Base-by-base conservation (phyloP, 2,888 invertebrate species). In the Eulithis testata region DNA sequence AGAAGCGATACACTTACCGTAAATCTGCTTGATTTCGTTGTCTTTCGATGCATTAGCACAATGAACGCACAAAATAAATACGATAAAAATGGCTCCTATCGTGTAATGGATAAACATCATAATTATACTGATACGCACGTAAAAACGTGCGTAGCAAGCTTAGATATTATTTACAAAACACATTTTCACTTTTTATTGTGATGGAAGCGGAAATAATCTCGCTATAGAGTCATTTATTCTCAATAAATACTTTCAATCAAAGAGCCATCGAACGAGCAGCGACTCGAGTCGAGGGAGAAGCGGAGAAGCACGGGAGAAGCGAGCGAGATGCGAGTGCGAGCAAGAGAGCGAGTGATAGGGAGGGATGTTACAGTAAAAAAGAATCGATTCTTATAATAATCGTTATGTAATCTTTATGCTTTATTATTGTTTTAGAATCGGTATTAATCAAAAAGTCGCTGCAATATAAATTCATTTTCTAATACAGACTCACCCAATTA, bases 31-130 rank as follows among this genome's bases (percentile, higher is more conserved):
- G 80, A 85, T 86, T 91, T 92, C 92, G 90, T 91, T 92, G 91
- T 91, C 89, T 84, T 85, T 89, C 79, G 80, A 88, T 82, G 85
- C 87, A 90, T 86, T 91, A 89, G 91, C 92, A 91, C 93, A 92
- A 90, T 92, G 89, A 90, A 91, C 92, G 86, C 91, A 90, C 88
- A 92, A 92, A 90, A 93, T 92, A 91, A 91, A 93, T 89, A 91
- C 86, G 89, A 90, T 87, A 90, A 93, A 93, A 93, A 93, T 93
- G 93, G 93, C 93, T 90, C 90, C 93, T 89, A 92, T 73, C 80
- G 87, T 87, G 86, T 84, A 89, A 77, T 82, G 87, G 88, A 89
- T 83, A 91, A 89, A 90, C 93, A 93, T 93, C 86, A 87, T 92
- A 80, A 75, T 76, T 73, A 80, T 77, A 81, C 83, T 81, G 81